These are phyloP conservation scores for Sebastes itinus DNA, from an alignment of 2,797 vertebrate species.

Conservation along the genomic window DNA sequence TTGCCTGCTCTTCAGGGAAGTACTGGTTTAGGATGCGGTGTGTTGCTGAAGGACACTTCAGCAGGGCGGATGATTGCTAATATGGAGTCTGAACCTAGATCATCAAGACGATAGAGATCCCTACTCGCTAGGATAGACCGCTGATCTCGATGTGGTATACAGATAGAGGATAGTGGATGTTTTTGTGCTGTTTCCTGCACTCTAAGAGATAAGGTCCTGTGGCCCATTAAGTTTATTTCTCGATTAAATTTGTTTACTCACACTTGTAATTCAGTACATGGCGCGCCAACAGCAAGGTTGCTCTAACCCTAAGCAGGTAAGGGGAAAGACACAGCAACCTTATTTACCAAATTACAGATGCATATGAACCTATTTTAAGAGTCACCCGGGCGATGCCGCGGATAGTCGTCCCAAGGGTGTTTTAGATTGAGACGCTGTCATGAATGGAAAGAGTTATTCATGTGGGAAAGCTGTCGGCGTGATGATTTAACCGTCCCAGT, in stretches of 20 bases:
- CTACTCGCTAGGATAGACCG: not conserved
- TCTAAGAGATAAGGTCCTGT: not conserved
- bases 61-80: constrained; percentile 1
- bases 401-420: constrained; percentile 5
- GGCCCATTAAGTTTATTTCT: not conserved
- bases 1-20: not conserved
- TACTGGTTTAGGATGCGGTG: not conserved
- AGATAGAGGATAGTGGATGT: not conserved
- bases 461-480: not conserved
- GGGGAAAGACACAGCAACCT: not conserved
- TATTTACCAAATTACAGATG: constrained; percentile 19
- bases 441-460: constrained; percentile 15
- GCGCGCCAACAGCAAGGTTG: not conserved
- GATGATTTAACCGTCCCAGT: constrained; percentile 14
- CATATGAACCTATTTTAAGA: constrained; percentile 15
- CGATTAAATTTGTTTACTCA: constrained; percentile 7
- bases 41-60: constrained; percentile 32
- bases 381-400: not conserved
- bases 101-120: not conserved
- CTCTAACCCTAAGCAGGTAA: not conserved
- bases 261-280: constrained; percentile 20
- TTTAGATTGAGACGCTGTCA: constrained; percentile 9
- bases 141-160: not conserved
- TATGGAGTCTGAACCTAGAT: constrained; percentile 3
- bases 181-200: not conserved